Evolutionary conservation across 2,888 invertebrate genomes (phyloP), one percentile per base, ranked within the genome.

Genomic region (Drosophila prostipennis): DNA sequence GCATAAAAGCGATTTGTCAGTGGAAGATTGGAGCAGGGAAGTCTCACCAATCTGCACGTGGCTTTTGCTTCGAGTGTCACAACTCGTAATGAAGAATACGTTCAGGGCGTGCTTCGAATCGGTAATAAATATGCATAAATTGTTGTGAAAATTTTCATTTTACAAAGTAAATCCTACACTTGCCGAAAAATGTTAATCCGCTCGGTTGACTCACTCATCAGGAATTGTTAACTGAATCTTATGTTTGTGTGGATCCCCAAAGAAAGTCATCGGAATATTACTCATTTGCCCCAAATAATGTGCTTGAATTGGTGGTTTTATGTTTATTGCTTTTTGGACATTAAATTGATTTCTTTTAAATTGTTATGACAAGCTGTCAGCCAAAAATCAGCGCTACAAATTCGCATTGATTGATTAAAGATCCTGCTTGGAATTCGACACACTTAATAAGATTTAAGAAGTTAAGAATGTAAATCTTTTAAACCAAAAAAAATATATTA

Each of bases 341-440:
- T 69, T 32, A 53, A 14, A 52, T 65, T 75, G 59, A 70, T 71
- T 45, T 43, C 34, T 59, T 75, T 75, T 67, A 71, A 75, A 75
- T 75, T 75, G 71, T 74, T 74, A 55, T 75, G 75, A 74, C 64
- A 56, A 54, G 54, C 72, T 46, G 72, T 72, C 70, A 42, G 23
- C 32, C 43, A 10, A 8, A 40, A 42, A 8, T 16, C 39, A 53
- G 19, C 10, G 46, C 13, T 19, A 19, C 39, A n/a, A 43, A 53
- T 48, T 46, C 6, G 1, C 7, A n/a, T 42, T 70, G 58, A 69
- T 69, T 48, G 52, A 69, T 53, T 7, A 16, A 10, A 34, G 52
- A 45, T 58, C 37, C 46, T 53, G 52, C 10, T 46, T 36, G 23
- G 14, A 39, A 34, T 53, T 48, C 34, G 40, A 37, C 39, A 64